Conservation (phyloP, 2,113 vertebrate species). For the Dicentrarchus labrax region DNA sequence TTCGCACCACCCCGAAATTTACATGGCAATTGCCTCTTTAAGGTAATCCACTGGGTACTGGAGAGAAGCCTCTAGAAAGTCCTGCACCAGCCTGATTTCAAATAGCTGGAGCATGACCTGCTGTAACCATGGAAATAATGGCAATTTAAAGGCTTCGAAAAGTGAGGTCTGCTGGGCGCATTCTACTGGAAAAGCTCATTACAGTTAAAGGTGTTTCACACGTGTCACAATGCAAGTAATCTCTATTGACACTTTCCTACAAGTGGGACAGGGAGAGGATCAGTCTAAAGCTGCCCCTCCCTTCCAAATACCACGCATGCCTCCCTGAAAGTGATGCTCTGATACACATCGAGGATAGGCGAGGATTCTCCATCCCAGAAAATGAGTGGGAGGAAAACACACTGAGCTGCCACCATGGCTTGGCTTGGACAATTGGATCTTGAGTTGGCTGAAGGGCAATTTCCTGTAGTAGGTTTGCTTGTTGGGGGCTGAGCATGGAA, state of each 20-base stretch:
- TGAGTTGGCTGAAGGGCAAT: conserved; percentile 32
- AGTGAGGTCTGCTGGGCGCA: conserved; percentile 47
- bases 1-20: conserved; percentile 74
- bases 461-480: conserved; percentile 30
- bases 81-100: conserved; percentile 68
- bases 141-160: conserved; percentile 67
- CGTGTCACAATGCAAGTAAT: conserved; percentile 72
- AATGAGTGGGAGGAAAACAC: conserved; percentile 51
- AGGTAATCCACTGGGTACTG: conserved; percentile 67
- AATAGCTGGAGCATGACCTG: conserved; percentile 71
- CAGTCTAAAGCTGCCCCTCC: conserved; percentile 38
- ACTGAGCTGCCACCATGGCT: conserved; percentile 18
- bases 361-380: conserved; percentile 44
- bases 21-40: conserved; percentile 78
- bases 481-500: neutral
- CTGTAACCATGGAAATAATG: conserved; percentile 78
- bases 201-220: conserved; percentile 71
- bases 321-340: conserved; percentile 51
- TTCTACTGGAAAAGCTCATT: conserved; percentile 77
- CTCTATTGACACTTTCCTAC: conserved; percentile 65
- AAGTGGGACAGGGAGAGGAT: conserved; percentile 52
- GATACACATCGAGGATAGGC: conserved; percentile 54
- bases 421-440: conserved; percentile 23
- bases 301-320: conserved; percentile 30
- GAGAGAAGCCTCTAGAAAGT: conserved; percentile 68